Evolutionary conservation across 2,113 vertebrate genomes (phyloP).

Genomic region (Heterocephalus glaber): DNA sequence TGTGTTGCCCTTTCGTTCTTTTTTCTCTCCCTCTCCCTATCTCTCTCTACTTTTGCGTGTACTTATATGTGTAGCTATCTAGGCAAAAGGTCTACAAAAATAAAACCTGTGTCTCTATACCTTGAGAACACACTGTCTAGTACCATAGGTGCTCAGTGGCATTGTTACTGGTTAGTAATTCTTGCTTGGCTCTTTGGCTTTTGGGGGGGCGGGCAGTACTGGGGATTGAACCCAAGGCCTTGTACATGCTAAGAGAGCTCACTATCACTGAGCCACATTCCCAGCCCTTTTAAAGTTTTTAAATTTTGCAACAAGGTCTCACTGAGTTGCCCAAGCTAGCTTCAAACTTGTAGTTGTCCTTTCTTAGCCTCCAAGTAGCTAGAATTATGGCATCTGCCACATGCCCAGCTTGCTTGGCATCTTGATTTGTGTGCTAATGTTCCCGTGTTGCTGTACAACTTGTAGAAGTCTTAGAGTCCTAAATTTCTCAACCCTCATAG

Average conservation of each 20-base stretch:
- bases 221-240: neutral
- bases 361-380: neutral
- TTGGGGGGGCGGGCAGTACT: neutral
- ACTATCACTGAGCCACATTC: neutral
- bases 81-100: conserved; percentile 1
- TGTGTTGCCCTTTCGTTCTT: neutral
- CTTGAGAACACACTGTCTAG: neutral
- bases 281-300: neutral
- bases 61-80: neutral
- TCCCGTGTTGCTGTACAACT: neutral
- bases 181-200: neutral
- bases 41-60: neutral
- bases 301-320: neutral
- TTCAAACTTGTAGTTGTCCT: neutral
- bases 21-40: neutral
- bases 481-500: neutral
- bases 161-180: neutral
- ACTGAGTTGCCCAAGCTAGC: neutral
- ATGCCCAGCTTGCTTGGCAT: neutral
- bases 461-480: neutral
- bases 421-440: neutral
- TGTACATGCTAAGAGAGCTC: neutral
- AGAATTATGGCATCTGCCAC: neutral
- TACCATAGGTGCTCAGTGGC: neutral
- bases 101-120: neutral